Evolutionary conservation across 2,888 invertebrate genomes (phyloP).

Genomic region (Acanthosepion lycidas): DNA sequence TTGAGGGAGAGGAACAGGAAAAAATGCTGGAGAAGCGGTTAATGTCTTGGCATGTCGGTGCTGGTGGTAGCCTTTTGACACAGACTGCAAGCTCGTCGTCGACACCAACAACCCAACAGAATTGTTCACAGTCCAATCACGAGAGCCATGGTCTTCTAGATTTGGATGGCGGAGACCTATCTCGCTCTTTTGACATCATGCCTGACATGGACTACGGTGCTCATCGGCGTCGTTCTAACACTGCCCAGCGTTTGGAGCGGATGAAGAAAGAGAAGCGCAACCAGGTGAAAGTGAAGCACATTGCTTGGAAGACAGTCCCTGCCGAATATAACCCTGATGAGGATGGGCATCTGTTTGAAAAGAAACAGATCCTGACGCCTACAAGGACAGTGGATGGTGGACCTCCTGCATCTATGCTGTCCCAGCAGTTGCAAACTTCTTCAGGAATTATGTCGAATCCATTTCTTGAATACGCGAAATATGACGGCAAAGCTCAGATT

Average conservation of each 20-base stretch:
- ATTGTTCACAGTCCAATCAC: neutral
- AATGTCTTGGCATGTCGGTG: conserved; percentile 50
- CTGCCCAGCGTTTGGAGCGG: conserved; percentile 90
- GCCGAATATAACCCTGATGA: conserved; percentile 76
- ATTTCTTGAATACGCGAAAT: conserved; percentile 91
- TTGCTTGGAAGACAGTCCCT: conserved; percentile 68
- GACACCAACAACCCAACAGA: neutral
- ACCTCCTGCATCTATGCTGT: conserved; percentile 79
- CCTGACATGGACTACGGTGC: conserved; percentile 77
- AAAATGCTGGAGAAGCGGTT: conserved; percentile 53
- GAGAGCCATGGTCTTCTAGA: neutral
- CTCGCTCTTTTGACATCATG: conserved; percentile 86
- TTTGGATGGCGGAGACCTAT: conserved; percentile 66
- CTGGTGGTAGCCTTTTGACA: neutral
- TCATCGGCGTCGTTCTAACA: conserved; percentile 86
- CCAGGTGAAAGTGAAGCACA: conserved; percentile 74
- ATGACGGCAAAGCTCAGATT: conserved; percentile 84
- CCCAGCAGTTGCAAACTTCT: conserved; percentile 85
- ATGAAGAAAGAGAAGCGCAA: conserved; percentile 87
- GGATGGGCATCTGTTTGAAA: conserved; percentile 77
- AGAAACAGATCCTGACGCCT: conserved; percentile 58
- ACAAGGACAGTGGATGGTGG: conserved; percentile 45
- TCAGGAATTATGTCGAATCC: conserved; percentile 87
- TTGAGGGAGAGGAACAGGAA: conserved; percentile 83
- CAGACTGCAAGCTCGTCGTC: neutral